phyloP scores from a whole-genome alignment of 2,797 vertebrate species.

The Catharus ustulatus region DNA sequence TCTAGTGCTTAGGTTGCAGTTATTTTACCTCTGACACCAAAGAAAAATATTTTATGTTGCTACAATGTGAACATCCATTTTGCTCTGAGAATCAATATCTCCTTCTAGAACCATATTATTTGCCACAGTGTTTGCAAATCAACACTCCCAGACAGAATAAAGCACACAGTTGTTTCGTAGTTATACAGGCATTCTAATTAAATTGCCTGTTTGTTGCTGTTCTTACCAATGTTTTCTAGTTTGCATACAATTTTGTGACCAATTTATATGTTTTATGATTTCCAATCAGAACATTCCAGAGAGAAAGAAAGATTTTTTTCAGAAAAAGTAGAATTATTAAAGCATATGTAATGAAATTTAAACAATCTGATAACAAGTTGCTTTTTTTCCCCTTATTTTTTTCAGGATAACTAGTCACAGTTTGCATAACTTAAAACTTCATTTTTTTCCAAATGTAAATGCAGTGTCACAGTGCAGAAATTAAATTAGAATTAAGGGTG shows the following conservation, averaged over 20 bases:
- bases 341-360: background rate
- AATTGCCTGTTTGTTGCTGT: background rate
- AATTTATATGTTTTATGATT: background rate
- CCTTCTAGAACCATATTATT: background rate
- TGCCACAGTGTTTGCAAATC: background rate
- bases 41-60: background rate
- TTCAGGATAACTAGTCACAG: background rate
- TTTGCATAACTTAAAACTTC: background rate
- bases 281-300: background rate
- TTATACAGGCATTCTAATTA: background rate
- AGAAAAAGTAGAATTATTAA: background rate
- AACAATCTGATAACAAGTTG: background rate
- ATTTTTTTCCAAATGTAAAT: background rate
- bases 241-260: background rate
- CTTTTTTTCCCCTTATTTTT: background rate
- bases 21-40: background rate
- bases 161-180: background rate
- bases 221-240: background rate
- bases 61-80: background rate
- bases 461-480: background rate
- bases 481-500: constrained; percentile 16
- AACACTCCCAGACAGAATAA: background rate
- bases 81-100: background rate
- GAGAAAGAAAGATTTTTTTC: background rate
- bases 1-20: background rate